phyloP scores from a whole-genome alignment of 1,140 invertebrate genomes.

The Helicoverpa zea region DNA sequence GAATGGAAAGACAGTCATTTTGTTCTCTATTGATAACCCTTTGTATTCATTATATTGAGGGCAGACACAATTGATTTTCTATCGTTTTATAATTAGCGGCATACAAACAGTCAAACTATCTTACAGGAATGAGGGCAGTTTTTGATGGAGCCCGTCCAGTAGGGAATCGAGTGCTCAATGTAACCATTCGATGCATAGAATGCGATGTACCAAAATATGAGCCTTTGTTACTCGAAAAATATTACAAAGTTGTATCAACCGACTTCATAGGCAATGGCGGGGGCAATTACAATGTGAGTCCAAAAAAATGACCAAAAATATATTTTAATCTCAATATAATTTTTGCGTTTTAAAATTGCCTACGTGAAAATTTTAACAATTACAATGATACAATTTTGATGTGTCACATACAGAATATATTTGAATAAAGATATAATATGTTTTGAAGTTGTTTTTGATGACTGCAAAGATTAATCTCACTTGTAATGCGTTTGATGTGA shows the following conservation, averaged over 20 bases:
- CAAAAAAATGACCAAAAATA: neutral
- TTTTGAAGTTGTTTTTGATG: neutral
- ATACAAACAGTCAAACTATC: neutral
- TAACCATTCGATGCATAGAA: slow-evolving; percentile 88
- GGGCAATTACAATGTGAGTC: slow-evolving; percentile 87
- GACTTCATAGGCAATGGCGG: slow-evolving; percentile 90
- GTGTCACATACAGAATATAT: no score
- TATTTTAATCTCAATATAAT: neutral
- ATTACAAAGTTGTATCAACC: slow-evolving; percentile 88
- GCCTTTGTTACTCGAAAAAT: slow-evolving; percentile 80
- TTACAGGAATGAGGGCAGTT: slow-evolving; percentile 50
- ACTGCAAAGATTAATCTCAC: neutral
- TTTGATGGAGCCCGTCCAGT: slow-evolving; percentile 80
- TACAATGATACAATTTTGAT: no score
- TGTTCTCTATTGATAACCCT: no score
- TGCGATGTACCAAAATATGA: slow-evolving; percentile 90
- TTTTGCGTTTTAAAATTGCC: neutral
- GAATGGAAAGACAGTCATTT: no score
- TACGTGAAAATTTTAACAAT: neutral
- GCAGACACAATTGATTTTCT: no score
- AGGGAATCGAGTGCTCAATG: slow-evolving; percentile 87
- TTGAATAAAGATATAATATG: no score
- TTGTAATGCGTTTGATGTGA: neutral
- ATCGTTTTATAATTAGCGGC: no score
- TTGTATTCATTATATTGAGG: no score